Base-by-base conservation (phyloP, 2,888 invertebrate genomes). In the Macaria notata region DNA sequence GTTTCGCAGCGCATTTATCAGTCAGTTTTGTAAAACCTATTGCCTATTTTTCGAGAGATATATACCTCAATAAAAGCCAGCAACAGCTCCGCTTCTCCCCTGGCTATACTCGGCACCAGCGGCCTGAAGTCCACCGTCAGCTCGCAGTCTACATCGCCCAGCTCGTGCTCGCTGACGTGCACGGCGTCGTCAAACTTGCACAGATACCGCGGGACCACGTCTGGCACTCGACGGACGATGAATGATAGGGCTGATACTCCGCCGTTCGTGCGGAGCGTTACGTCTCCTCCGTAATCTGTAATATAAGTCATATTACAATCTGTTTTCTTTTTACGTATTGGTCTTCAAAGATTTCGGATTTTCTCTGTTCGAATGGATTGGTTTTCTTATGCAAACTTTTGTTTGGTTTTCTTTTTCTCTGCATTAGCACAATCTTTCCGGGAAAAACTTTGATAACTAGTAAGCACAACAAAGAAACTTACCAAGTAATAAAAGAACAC, bases 81-180 rank as follows among this genome's bases (percentile, higher is more conserved):
- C 30, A 96, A 81, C 31, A 96, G 84, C 69, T 94, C 95, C 0
- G 95, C 94, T 80, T 96, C 96, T 4, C 95, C 94, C 53, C 94
- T 88, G 4, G 93, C 87, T 45, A 93, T 70, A 64, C 92, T 83
- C 50, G 95, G 94, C 64, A 96, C 93, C 65, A 95, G 79, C 52
- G 94, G 82, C 73, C 92, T 79, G 79, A 94, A 92, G 81, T 92
- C 78, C 66, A 92, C 72, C 64, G 91, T 95, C 3, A 97, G 92
- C 78, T 97, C 96, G 70, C 97, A 97, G 75, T 97, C 97, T 0
- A 96, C 95, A 69, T 97, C 97, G 0, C 96, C 96, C 31, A 97
- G 91, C 77, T 97, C 97, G 71, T 97, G 96, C 72, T 97, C 97
- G 71, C 95, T 95, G 5, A 96, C 92, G 66, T 94, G 94, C 9